Evolutionary conservation across 2,797 vertebrate genomes (phyloP).

Genomic region (Sebastes oblongus): DNA sequence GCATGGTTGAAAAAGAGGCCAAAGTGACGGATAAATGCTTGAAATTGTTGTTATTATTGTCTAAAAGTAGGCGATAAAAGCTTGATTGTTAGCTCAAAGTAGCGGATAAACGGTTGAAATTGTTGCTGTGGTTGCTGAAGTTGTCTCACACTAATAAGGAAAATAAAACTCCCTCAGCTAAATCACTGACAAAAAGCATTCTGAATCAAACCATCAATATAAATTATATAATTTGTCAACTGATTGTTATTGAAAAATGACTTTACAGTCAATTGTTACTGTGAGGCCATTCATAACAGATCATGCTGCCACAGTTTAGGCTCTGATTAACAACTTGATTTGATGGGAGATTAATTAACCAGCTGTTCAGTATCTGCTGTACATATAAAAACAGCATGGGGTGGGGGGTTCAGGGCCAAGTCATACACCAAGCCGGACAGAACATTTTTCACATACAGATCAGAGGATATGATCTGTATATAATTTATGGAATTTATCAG

Average conservation of each 20-base stretch:
- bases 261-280: background rate
- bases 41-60: too few species aligned
- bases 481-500: background rate
- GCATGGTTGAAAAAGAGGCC: too few species aligned
- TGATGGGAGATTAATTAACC: background rate
- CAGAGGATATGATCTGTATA: background rate
- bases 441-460: background rate
- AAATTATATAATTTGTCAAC: background rate
- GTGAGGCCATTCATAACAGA: background rate
- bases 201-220: background rate
- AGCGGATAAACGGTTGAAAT: too few species aligned
- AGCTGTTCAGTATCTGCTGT: background rate
- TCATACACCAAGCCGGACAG: background rate
- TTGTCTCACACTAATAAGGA: too few species aligned
- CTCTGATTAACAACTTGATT: constrained; percentile 8
- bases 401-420: background rate
- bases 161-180: background rate
- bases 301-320: background rate
- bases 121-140: background rate
- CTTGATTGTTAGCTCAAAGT: too few species aligned
- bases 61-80: too few species aligned
- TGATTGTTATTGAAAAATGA: background rate
- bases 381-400: background rate
- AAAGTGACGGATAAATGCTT: too few species aligned
- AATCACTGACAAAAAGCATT: background rate